Evolutionary conservation across 2,888 invertebrate genomes (phyloP).

Genomic region (Erebia palarica): DNA sequence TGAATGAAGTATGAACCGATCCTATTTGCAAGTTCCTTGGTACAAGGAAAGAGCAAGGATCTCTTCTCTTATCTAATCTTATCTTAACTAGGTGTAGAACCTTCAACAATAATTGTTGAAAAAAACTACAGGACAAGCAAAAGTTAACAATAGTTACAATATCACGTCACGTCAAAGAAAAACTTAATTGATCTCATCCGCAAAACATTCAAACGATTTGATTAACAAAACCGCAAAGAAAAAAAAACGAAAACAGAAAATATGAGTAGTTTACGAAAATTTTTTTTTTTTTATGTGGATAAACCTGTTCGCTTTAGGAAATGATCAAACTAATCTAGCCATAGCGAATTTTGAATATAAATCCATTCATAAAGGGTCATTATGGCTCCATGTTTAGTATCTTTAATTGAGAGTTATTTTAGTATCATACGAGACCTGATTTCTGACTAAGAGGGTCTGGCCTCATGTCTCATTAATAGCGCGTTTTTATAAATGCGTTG

Average conservation of each 20-base stretch:
- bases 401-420: not conserved
- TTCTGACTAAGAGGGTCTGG: too few species aligned
- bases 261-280: not conserved
- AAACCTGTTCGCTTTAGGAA: slow-evolving; percentile 8
- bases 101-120: not conserved
- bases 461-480: too few species aligned
- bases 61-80: too few species aligned
- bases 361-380: not conserved
- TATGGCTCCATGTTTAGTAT: not conserved
- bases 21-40: too few species aligned
- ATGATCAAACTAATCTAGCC: not conserved
- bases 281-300: not conserved
- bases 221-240: not conserved
- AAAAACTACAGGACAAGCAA: slow-evolving; percentile 3
- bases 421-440: not conserved
- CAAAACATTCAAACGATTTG: not conserved
- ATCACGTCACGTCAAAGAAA: not conserved
- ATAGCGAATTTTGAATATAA: not conserved
- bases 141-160: slow-evolving; percentile 9
- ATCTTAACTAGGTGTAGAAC: not conserved
- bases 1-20: too few species aligned
- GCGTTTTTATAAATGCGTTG: too few species aligned
- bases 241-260: slow-evolving; percentile 4
- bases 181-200: not conserved
- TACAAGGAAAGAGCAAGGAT: too few species aligned